Evolutionary conservation across 1,140 invertebrate species (phyloP).

Genomic region (Drosophila leontia): DNA sequence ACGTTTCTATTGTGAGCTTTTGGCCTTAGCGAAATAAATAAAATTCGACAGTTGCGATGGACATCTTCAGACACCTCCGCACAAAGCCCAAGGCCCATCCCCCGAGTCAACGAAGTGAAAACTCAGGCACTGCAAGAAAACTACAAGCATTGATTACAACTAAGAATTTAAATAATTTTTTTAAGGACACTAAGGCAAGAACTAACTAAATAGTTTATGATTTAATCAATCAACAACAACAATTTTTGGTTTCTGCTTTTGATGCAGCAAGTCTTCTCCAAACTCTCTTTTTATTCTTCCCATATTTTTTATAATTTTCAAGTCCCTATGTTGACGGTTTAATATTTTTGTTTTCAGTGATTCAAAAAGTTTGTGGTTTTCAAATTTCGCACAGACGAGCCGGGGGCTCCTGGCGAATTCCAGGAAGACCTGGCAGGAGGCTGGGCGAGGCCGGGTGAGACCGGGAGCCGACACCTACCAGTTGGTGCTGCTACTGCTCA

Average conservation of each 20-base stretch:
- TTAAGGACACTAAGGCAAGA: too few species aligned
- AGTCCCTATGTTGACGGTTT: neutral
- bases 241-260: neutral
- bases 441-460: slow-evolving; percentile 20
- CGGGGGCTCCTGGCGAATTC: slow-evolving; percentile 9
- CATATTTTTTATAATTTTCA: neutral
- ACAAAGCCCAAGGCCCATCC: slow-evolving; percentile 9
- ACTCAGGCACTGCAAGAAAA: slow-evolving; percentile 32
- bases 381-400: slow-evolving; percentile 65
- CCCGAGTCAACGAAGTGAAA: slow-evolving; percentile 11
- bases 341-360: slow-evolving; percentile 24
- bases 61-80: slow-evolving; percentile 55
- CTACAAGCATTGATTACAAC: too few species aligned
- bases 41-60: slow-evolving; percentile 78
- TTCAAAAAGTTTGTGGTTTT: slow-evolving; percentile 73
- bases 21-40: slow-evolving; percentile 82
- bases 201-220: neutral
- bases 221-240: too few species aligned
- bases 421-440: slow-evolving; percentile 12
- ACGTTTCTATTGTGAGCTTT: slow-evolving; percentile 82
- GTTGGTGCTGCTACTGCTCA: slow-evolving; percentile 53
- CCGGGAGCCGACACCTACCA: slow-evolving; percentile 49
- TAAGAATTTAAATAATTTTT: neutral
- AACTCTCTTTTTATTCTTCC: too few species aligned
- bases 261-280: too few species aligned